A percentile compares a stretch with the other conserved stretches of the same genome.
These are phyloP conservation scores for Pasiphila rectangulata DNA, from an alignment of 2,888 invertebrate species.

Conservation along the genomic window DNA sequence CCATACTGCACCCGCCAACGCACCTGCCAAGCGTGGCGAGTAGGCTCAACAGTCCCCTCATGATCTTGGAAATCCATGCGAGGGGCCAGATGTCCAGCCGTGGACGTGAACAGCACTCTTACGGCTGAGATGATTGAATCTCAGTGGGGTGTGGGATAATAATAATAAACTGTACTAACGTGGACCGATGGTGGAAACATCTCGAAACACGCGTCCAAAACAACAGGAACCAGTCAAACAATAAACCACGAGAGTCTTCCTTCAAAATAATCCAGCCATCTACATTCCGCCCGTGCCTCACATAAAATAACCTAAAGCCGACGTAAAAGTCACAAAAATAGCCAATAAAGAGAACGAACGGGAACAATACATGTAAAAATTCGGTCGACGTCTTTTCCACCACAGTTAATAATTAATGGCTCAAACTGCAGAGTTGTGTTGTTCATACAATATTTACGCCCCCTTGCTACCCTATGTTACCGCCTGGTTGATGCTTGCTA, in stretches of 20 bases:
- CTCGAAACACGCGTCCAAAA: no score
- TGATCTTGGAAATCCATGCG: no score
- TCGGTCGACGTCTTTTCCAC: conserved; percentile 64
- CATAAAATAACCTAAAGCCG: conserved; percentile 62
- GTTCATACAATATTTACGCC: conserved; percentile 75
- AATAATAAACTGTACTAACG: no score
- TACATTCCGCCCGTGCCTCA: conserved; percentile 37
- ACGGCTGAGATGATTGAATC: no score
- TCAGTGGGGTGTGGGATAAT: no score
- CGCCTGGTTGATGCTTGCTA: conserved; percentile 62
- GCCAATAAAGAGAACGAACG: conserved; percentile 65
- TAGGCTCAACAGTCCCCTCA: no score
- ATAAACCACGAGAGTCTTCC: conserved; percentile 14
- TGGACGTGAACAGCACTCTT: no score
- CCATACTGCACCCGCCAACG: no score
- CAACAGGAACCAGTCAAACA: neutral
- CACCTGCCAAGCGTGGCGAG: no score
- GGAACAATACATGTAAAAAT: conserved; percentile 74
- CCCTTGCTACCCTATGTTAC: conserved; percentile 62
- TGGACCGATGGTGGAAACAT: no score
- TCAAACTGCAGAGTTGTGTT: conserved; percentile 80
- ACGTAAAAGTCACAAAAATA: conserved; percentile 70
- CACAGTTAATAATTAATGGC: conserved; percentile 75
- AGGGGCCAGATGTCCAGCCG: no score
- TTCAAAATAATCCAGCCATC: conserved; percentile 33